Conservation (phyloP, 2,113 vertebrate species). For the Phrynocephalus versicolor region DNA sequence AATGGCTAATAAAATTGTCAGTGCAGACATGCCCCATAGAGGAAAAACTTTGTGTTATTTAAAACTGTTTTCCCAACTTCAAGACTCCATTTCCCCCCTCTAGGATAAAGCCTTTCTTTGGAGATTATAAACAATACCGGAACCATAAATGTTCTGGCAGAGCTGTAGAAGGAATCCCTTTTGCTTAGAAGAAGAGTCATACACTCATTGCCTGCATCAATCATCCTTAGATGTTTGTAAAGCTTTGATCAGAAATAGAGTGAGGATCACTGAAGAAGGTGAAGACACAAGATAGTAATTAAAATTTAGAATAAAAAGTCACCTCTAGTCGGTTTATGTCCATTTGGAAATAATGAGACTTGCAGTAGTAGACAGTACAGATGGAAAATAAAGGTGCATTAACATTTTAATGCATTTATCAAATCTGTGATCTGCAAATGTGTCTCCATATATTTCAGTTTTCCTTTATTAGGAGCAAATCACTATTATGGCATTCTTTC, state of each 20-base stretch:
- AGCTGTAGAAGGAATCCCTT: not conserved
- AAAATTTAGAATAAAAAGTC: not conserved
- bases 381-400: too few relatives aligned
- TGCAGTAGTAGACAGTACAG: not conserved
- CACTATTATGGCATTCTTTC: not conserved
- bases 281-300: too few relatives aligned
- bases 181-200: not conserved
- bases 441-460: not conserved
- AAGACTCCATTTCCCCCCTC: not conserved
- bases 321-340: not conserved
- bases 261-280: not conserved
- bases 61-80: not conserved
- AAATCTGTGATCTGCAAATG: not conserved
- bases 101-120: not conserved
- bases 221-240: slow-evolving; percentile 1
- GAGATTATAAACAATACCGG: not conserved
- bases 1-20: not conserved
- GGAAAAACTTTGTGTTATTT: not conserved
- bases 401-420: not conserved
- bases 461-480: not conserved
- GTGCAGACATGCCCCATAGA: too few relatives aligned
- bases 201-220: not conserved
- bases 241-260: not conserved
- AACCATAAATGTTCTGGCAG: not conserved
- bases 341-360: not conserved